A percentile compares a stretch with the other conserved stretches of the same genome.
Evolutionary conservation across 2,888 invertebrate genomes (phyloP).

Genomic region (Orthosia gracilis): DNA sequence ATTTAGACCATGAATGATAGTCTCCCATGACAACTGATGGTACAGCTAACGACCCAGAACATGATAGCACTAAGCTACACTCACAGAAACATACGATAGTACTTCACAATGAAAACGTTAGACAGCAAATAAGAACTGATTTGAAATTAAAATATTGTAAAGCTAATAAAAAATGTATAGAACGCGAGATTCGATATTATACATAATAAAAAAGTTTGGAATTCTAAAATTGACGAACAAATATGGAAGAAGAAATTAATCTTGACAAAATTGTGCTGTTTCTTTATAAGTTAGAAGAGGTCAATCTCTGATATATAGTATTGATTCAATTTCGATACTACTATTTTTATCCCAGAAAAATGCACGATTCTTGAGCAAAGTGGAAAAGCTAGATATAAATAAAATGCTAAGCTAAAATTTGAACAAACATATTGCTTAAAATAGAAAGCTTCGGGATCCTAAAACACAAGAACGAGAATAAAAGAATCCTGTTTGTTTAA

Average conservation of each 20-base stretch:
- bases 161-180: neutral
- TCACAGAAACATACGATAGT: neutral
- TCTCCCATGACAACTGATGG: slow-evolving; percentile 14
- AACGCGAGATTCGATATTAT: too few relatives aligned
- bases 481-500: neutral
- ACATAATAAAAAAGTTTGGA: too few relatives aligned
- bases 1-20: slow-evolving; percentile 23
- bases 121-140: neutral
- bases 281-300: too few relatives aligned
- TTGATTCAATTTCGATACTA: too few relatives aligned
- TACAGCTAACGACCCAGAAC: slow-evolving; percentile 36
- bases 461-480: neutral
- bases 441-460: neutral
- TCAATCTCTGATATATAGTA: too few relatives aligned
- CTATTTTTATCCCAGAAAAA: too few relatives aligned
- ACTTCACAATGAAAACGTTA: neutral
- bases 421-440: neutral
- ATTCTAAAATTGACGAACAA: too few relatives aligned
- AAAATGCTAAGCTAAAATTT: neutral
- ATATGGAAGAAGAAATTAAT: too few relatives aligned
- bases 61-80: neutral
- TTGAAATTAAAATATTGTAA: neutral
- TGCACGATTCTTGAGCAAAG: too few relatives aligned
- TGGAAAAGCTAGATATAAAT: too few relatives aligned
- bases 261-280: too few relatives aligned